phyloP scores from a whole-genome alignment of 2,113 vertebrate species.

The Rhea pennata region DNA sequence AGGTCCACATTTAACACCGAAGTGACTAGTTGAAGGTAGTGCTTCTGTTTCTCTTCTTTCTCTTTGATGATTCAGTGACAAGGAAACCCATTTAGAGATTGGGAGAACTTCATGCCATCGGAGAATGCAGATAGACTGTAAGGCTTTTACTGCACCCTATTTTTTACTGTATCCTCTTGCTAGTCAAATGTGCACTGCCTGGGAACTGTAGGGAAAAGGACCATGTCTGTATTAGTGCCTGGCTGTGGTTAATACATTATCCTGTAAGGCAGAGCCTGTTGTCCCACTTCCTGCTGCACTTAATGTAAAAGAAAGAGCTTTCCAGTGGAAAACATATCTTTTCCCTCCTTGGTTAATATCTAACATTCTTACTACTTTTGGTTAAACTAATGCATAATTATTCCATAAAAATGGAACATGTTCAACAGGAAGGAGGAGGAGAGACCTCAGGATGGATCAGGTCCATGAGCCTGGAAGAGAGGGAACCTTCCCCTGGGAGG shows the following conservation, averaged over 20 bases:
- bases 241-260: neutral
- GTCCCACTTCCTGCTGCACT: neutral
- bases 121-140: neutral
- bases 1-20: neutral
- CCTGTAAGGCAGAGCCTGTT: neutral
- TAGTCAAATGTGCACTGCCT: neutral
- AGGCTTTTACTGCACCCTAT: neutral
- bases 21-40: neutral
- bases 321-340: neutral
- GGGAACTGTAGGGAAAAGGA: neutral
- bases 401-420: neutral
- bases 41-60: neutral
- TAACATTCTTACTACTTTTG: neutral
- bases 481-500: neutral
- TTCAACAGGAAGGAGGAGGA: neutral
- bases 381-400: neutral
- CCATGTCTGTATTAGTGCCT: neutral
- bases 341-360: neutral
- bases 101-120: neutral
- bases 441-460: neutral
- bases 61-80: neutral
- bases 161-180: neutral
- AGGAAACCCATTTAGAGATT: neutral
- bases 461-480: accelerated
- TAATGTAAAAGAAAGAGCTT: neutral